Conservation (phyloP, 2,113 vertebrate species). For the Erpornis zantholeuca region DNA sequence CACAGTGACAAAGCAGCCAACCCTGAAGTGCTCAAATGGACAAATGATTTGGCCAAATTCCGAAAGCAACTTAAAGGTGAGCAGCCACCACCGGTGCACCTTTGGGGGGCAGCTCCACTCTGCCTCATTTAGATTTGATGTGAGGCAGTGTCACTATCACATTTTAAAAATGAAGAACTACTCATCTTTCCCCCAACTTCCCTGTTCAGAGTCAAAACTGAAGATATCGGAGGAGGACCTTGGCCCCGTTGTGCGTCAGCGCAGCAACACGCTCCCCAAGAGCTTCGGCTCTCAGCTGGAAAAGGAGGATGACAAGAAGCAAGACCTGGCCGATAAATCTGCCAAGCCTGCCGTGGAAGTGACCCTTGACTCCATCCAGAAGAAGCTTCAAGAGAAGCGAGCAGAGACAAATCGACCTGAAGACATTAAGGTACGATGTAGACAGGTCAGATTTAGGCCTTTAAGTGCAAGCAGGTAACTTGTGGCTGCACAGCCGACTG, state of each 20-base stretch:
- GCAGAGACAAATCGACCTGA: constrained; percentile 84
- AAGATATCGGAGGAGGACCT: constrained; percentile 91
- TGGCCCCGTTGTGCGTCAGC: constrained; percentile 86
- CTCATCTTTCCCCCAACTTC: background rate
- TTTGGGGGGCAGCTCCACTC: background rate
- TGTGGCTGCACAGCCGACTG: background rate
- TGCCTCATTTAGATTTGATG: background rate
- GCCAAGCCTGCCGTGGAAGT: constrained; percentile 84
- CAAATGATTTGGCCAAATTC: constrained; percentile 91
- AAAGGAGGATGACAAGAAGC: constrained; percentile 79
- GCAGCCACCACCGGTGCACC: background rate
- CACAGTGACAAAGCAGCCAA: constrained; percentile 94
- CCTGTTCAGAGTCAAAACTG: constrained; percentile 83
- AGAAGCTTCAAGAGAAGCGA: constrained; percentile 92
- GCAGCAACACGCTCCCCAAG: constrained; percentile 96
- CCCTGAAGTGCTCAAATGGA: constrained; percentile 93
- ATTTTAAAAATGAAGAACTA: background rate
- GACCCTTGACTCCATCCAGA: constrained; percentile 86
- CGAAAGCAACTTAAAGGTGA: constrained; percentile 96
- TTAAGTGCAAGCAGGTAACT: background rate
- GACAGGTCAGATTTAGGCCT: background rate
- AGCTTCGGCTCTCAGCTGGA: constrained; percentile 97
- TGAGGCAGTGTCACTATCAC: background rate
- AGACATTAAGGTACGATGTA: constrained; percentile 87
- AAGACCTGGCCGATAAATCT: constrained; percentile 80